Evolutionary conservation across 2,113 vertebrate species (phyloP), one percentile per base, ranked within the genome.

Genomic region (Elachura formosa): DNA sequence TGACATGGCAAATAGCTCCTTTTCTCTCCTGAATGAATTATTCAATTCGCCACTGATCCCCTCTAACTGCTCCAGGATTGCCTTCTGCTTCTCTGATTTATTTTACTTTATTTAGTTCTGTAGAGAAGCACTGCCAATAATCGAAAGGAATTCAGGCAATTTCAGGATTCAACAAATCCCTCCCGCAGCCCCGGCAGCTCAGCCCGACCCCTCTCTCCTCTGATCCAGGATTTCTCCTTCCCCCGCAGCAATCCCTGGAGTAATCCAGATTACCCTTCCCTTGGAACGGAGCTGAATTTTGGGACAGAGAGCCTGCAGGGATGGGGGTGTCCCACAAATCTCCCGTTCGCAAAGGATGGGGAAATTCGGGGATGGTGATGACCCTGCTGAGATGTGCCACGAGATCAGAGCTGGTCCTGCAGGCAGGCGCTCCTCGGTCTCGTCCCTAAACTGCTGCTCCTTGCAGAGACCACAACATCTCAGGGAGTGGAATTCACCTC

Each of bases 21-120:
- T 91, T 93, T 94, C 90, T 95, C 81, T 95, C 69, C 61, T 84
- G 86, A 94, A 97, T 97, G 96, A 97, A 97, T 97, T 97, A 97
- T 96, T 97, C 96, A 97, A 77, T 97, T 90, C 94, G 87, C 72
- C 85, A 82, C 94, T 91, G 95, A 97, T 97, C 95, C 81, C 83
- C 75, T 89, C 91, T 87, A 97, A 96, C 95, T 87, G 95, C 94
- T 94, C 93, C 77, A 85, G 87, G 87, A 95, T 90, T 96, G 91
- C 86, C 89, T 89, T 91, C 80, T 93, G 63, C 94, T 96, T 94
- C 78, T 89, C 82, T 31, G 94, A 90, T 94, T 95, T 96, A 84
- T 95, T 96, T 92, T 82, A 89, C 92, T 96, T 94, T 92, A 92
- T 93, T 95, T 87, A 68, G 94, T 94, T 76, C 72, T 41, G 81